Conservation (phyloP, 2,113 vertebrate species). For the Tamias sibiricus region DNA sequence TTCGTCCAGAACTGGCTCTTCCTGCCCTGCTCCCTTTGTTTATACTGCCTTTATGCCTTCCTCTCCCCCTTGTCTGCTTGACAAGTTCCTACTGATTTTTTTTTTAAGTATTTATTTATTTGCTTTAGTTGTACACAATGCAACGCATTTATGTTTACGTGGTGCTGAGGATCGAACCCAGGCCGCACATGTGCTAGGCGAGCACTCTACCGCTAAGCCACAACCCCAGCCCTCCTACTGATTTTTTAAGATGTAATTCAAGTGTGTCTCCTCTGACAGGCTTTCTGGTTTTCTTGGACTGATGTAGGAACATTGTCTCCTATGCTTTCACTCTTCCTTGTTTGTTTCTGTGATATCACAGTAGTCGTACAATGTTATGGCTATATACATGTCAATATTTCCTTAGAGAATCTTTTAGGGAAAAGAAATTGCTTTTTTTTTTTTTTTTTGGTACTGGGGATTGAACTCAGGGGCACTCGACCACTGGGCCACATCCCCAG, state of each 20-base stretch:
- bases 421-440: background rate
- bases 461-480: too few species aligned
- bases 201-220: too few species aligned
- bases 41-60: background rate
- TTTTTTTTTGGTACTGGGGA: too few species aligned
- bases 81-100: constrained; percentile 18
- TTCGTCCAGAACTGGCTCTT: background rate
- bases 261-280: background rate
- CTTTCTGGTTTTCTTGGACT: background rate
- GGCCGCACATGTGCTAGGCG: too few species aligned
- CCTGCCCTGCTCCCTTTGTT: background rate
- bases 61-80: background rate
- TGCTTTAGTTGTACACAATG: too few species aligned
- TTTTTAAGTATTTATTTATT: too few species aligned
- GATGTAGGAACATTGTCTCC: background rate
- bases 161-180: too few species aligned
- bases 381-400: background rate
- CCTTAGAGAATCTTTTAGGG: background rate
- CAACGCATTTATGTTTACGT: too few species aligned
- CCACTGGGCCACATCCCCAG: too few species aligned
- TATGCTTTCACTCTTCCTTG: background rate
- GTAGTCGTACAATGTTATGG: background rate
- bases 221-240: too few species aligned
- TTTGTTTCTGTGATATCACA: rapidly evolving
- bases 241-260: background rate